phyloP scores from a whole-genome alignment of 2,888 invertebrate species.

The Catocala nupta region DNA sequence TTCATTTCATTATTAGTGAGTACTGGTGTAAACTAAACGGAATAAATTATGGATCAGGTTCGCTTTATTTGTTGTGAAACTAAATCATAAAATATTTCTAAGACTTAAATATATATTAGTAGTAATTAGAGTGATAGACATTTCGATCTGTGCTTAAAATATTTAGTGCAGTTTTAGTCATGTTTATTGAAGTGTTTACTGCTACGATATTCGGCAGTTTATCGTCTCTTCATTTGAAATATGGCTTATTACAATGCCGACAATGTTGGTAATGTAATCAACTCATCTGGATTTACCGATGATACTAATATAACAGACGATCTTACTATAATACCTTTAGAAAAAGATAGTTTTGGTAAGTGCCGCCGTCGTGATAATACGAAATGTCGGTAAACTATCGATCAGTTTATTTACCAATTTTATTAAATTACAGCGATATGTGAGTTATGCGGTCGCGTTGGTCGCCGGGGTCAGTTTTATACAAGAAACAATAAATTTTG shows the following conservation, averaged over 20 bases:
- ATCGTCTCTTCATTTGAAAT: constrained; percentile 62
- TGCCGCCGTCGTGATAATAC: constrained; percentile 12
- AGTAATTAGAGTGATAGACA: neutral
- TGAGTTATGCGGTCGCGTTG: constrained; percentile 80
- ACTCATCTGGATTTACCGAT: constrained; percentile 58
- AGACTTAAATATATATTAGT: too few relatives aligned
- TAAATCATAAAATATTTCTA: too few relatives aligned
- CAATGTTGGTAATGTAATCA: constrained; percentile 62
- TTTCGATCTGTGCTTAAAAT: constrained; percentile 6
- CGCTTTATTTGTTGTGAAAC: too few relatives aligned
- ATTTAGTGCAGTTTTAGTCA: constrained; percentile 60
- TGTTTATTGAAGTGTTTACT: constrained; percentile 76
- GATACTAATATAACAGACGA: constrained; percentile 84
- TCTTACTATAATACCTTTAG: constrained; percentile 94
- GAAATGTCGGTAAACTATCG: constrained; percentile 3
- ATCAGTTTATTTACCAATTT: constrained; percentile 24
- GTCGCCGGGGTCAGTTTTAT: constrained; percentile 77
- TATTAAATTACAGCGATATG: constrained; percentile 72
- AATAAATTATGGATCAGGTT: too few relatives aligned
- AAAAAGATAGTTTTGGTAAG: constrained; percentile 96
- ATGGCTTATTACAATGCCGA: constrained; percentile 78
- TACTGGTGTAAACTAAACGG: too few relatives aligned
- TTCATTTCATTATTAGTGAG: too few relatives aligned
- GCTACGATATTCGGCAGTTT: constrained; percentile 59
- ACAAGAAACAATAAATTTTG: constrained; percentile 77